Conservation (phyloP, 1,140 invertebrate species). For the Solenopsis fugax region DNA sequence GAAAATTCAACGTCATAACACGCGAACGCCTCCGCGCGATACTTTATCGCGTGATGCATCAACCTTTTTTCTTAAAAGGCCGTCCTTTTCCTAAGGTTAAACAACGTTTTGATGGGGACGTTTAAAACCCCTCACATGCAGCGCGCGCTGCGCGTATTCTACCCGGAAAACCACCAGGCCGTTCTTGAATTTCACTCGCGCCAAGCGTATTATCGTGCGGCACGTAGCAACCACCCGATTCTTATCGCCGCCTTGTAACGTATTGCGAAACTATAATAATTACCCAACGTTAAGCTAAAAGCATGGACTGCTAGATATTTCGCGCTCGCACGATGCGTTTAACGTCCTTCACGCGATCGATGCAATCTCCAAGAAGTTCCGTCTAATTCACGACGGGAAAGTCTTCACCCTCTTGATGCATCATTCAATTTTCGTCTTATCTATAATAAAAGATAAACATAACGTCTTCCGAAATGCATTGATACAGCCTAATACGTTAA, state of each 20-base stretch:
- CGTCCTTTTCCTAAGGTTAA: neutral
- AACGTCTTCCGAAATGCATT: constrained; percentile 8
- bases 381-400: constrained; percentile 37
- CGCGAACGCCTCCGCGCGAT: neutral
- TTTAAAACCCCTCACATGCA: constrained; percentile 27
- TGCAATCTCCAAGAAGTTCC: constrained; percentile 44
- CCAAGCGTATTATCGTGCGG: constrained; percentile 43
- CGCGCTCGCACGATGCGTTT: constrained; percentile 47
- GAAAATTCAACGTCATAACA: constrained; percentile 14
- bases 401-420: constrained; percentile 37
- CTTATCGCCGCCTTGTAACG: constrained; percentile 57
- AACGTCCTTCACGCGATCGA: constrained; percentile 46
- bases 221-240: constrained; percentile 36
- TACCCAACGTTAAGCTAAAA: constrained; percentile 47
- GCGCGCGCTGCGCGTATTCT: constrained; percentile 12
- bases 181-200: constrained; percentile 57
- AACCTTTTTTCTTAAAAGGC: neutral
- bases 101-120: neutral
- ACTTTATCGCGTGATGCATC: neutral
- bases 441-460: constrained; percentile 51
- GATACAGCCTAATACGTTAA: neutral
- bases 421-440: constrained; percentile 56
- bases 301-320: constrained; percentile 56
- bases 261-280: constrained; percentile 64
- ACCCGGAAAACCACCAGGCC: constrained; percentile 11